Base-by-base conservation (phyloP, 2,888 invertebrate species). In the Endomychus coccineus region DNA sequence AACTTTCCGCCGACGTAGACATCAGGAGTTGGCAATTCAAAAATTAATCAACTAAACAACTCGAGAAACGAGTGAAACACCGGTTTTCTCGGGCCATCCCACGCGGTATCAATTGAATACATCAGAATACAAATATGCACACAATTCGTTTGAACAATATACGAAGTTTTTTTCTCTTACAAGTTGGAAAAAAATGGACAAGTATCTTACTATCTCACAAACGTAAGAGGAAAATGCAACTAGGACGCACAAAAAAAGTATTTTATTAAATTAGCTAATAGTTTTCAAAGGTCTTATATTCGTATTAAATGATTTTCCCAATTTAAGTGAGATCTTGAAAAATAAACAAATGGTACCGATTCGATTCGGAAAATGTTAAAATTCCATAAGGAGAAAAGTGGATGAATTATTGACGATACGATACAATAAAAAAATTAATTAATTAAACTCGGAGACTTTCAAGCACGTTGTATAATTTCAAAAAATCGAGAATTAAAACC, bases 401-500 rank as follows among this genome's bases (percentile, higher is more conserved):
- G 5, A 30, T 14, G 6, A 29, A n/a, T 13, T 48, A 48, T 46
- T 46, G 49, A 50, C 45, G 47, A 47, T 39, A 31, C 43, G 46
- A 44, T 43, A 47, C 42, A 45, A 45, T 46, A 43, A 39, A 42
- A 10, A 7, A 32, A 27, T 15, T 11, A n/a, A n/a, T n/a, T n/a
- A n/a, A n/a, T n/a, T n/a, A n/a, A n/a, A n/a, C n/a, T n/a, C n/a
- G n/a, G n/a, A n/a, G n/a, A n/a, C n/a, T n/a, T n/a, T n/a, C n/a
- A n/a, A n/a, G n/a, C n/a, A n/a, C n/a, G n/a, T n/a, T n/a, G n/a
- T n/a, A n/a, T n/a, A 48, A 50, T 51, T 49, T 51, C 40, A 48
- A 45, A 45, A 49, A 39, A 40, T 44, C 50, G 29, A 44, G 49
- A 54, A 56, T 48, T 53, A 50, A 54, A 52, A 36, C 45, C 32